Evolutionary conservation across 2,113 vertebrate species (phyloP).

Genomic region (Istiophorus platypterus): DNA sequence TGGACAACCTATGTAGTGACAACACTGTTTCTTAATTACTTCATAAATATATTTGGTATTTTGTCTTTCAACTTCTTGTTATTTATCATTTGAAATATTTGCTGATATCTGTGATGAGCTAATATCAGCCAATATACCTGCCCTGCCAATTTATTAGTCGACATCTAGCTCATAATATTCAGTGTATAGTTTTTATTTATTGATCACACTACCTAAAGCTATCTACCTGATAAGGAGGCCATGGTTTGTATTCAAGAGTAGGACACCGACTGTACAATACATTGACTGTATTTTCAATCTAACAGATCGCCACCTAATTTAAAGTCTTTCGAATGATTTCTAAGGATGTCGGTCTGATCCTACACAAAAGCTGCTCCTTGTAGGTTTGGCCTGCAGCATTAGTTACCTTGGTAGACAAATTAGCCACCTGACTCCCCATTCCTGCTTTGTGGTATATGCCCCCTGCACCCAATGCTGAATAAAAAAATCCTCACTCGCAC

Average conservation of each 20-base stretch:
- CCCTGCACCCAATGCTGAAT: neutral
- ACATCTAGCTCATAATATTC: neutral
- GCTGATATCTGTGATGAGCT: neutral
- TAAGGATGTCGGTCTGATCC: neutral
- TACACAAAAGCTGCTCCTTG: neutral
- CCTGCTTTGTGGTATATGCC: neutral
- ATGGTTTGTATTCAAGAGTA: neutral
- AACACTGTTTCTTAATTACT: no score
- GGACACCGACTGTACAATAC: neutral
- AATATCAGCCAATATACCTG: no score
- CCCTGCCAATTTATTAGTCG: no score
- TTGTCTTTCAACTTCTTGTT: neutral
- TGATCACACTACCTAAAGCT: neutral
- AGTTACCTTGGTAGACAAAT: neutral
- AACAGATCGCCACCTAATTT: neutral
- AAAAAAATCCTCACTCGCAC: neutral
- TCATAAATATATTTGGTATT: neutral
- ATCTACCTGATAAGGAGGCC: no score
- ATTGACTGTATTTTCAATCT: neutral
- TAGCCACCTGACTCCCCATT: neutral
- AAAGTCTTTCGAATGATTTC: neutral
- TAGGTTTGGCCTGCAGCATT: neutral
- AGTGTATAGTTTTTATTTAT: neutral
- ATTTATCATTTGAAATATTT: neutral
- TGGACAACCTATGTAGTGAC: neutral